Evolutionary conservation across 2,888 invertebrate species (phyloP).

Genomic region (Gymnosoma rotundatum): DNA sequence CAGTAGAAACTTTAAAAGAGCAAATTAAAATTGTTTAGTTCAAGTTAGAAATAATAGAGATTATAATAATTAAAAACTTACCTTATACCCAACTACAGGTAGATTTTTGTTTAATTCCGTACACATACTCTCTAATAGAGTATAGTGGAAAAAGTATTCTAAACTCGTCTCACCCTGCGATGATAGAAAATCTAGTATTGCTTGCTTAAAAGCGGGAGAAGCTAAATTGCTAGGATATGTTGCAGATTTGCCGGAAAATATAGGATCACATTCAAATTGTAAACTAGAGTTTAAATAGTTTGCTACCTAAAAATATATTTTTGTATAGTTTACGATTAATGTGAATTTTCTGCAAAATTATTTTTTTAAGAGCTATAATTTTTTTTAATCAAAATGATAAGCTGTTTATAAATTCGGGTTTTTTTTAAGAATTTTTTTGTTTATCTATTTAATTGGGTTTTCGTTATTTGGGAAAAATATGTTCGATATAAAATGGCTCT

Average conservation of each 20-base stretch:
- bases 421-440: no score
- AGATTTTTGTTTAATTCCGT: conserved; percentile 88
- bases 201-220: conserved; percentile 74
- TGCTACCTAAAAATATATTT: conserved; percentile 74
- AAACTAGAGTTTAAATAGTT: conserved; percentile 77
- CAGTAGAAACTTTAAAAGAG: conserved; percentile 83
- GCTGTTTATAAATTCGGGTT: no score
- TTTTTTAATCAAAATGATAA: no score
- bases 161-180: conserved; percentile 86
- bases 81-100: conserved; percentile 84
- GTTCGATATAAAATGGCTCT: no score
- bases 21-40: not conserved
- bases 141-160: conserved; percentile 87
- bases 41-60: not conserved
- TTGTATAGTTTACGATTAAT: not conserved
- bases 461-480: no score
- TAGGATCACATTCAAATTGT: conserved; percentile 78
- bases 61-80: conserved; percentile 50
- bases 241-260: conserved; percentile 77
- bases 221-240: conserved; percentile 79
- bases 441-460: no score
- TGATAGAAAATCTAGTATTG: conserved; percentile 81
- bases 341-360: no score
- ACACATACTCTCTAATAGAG: conserved; percentile 87
- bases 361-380: no score